Conservation (phyloP, 2,888 invertebrate species). For the Phyto melanocephala region DNA sequence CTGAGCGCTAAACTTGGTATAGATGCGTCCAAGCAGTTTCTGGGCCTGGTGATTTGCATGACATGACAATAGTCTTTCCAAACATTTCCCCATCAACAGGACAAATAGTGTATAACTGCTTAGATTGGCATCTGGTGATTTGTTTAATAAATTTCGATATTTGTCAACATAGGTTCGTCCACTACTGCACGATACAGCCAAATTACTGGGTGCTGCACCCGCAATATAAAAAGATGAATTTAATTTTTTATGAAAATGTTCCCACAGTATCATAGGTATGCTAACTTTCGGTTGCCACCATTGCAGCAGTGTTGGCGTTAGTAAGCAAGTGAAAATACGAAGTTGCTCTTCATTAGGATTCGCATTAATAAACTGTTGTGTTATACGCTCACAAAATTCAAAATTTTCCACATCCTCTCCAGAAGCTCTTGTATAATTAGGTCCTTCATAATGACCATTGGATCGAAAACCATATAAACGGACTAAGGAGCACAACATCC, state of each 20-base stretch:
- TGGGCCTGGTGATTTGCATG: conserved; percentile 71
- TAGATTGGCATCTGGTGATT: conserved; percentile 74
- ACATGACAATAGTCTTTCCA: conserved; percentile 68
- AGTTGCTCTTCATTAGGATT: conserved; percentile 79
- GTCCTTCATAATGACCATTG: conserved; percentile 72
- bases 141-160: conserved; percentile 76
- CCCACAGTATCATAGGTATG: conserved; percentile 81
- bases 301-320: conserved; percentile 78
- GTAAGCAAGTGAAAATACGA: conserved; percentile 78
- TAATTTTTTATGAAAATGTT: conserved; percentile 81
- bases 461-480: conserved; percentile 77
- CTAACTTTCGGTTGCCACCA: conserved; percentile 80
- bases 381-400: conserved; percentile 78
- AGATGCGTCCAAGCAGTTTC: conserved; percentile 81
- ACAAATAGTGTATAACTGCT: conserved; percentile 80
- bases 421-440: conserved; percentile 50
- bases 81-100: conserved; percentile 78
- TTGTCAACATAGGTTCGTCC: conserved; percentile 77
- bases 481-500: conserved; percentile 79
- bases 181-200: conserved; percentile 74
- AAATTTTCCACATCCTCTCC: conserved; percentile 76
- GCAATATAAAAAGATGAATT: conserved; percentile 80
- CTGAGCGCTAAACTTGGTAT: conserved; percentile 81
- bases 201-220: conserved; percentile 79
- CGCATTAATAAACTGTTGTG: conserved; percentile 79